Conservation (phyloP, 2,113 vertebrate species). For the Gila orcuttii region DNA sequence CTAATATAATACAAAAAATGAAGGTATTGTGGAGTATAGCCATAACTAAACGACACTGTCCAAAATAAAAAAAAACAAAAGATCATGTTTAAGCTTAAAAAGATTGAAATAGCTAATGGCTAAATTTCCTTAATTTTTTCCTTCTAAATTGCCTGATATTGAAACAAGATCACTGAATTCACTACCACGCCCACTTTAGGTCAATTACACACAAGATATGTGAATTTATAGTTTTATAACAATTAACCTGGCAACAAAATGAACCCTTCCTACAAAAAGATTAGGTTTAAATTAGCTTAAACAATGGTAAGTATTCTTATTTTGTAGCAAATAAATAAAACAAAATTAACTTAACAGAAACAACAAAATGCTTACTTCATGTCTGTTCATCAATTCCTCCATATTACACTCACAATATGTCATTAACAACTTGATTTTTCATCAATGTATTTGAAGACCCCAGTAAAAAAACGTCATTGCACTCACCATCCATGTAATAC, state of each 20-base stretch:
- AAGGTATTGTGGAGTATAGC: not conserved
- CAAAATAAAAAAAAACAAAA: not conserved
- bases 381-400: not conserved
- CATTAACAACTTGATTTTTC: not conserved
- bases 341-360: not conserved
- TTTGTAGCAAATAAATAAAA: constrained; percentile 27
- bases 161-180: not conserved
- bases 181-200: not conserved
- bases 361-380: not conserved
- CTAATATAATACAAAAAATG: not conserved
- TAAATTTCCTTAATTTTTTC: not conserved
- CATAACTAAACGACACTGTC: not conserved
- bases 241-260: not conserved
- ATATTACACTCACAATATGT: not conserved
- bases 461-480: constrained; percentile 18
- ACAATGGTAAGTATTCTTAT: not conserved
- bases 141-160: not conserved
- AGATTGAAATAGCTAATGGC: not conserved
- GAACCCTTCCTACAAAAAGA: not conserved
- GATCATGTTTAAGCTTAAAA: not conserved
- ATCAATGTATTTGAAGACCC: not conserved
- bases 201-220: not conserved
- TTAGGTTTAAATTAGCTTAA: not conserved
- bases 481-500: not conserved
- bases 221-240: not conserved